Evolutionary conservation across 2,888 invertebrate species (phyloP).

Genomic region (Agrilus mali): DNA sequence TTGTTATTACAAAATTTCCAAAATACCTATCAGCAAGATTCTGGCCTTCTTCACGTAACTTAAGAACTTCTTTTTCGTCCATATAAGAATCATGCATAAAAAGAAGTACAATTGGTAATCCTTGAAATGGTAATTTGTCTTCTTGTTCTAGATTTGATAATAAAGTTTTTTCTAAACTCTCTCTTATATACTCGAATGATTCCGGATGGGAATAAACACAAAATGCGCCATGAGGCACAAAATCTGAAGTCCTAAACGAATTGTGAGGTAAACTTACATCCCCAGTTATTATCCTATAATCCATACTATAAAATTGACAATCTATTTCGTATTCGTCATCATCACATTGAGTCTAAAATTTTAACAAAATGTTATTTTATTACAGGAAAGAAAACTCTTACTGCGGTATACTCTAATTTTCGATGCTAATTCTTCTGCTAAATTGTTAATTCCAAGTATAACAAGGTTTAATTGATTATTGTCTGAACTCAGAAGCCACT

Average conservation of each 20-base stretch:
- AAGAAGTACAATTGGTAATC: conserved; percentile 79
- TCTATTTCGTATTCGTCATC: conserved; percentile 76
- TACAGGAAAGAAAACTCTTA: conserved; percentile 2
- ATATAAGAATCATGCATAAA: conserved; percentile 75
- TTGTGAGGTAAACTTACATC: conserved; percentile 71
- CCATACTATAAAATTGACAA: conserved; percentile 67
- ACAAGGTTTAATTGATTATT: conserved; percentile 74
- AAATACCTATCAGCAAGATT: conserved; percentile 72
- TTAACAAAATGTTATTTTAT: conserved; percentile 7
- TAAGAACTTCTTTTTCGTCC: conserved; percentile 74
- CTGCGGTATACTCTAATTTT: conserved; percentile 50
- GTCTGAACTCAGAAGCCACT: conserved; percentile 51
- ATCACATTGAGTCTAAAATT: conserved; percentile 61
- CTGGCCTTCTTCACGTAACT: conserved; percentile 79
- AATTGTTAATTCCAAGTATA: conserved; percentile 74
- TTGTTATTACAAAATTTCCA: not conserved
- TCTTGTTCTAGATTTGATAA: conserved; percentile 82
- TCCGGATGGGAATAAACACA: conserved; percentile 85
- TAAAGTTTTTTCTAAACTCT: conserved; percentile 82
- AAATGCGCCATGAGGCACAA: conserved; percentile 82
- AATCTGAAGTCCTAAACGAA: conserved; percentile 71
- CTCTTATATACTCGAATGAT: conserved; percentile 83
- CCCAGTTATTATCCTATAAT: conserved; percentile 76
- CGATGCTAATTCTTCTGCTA: conserved; percentile 77
- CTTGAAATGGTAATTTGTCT: conserved; percentile 75